A percentile compares a stretch with the other conserved stretches of the same genome.
phyloP scores from a whole-genome alignment of 2,888 invertebrate genomes.

The Brachypalpus laphriformis region DNA sequence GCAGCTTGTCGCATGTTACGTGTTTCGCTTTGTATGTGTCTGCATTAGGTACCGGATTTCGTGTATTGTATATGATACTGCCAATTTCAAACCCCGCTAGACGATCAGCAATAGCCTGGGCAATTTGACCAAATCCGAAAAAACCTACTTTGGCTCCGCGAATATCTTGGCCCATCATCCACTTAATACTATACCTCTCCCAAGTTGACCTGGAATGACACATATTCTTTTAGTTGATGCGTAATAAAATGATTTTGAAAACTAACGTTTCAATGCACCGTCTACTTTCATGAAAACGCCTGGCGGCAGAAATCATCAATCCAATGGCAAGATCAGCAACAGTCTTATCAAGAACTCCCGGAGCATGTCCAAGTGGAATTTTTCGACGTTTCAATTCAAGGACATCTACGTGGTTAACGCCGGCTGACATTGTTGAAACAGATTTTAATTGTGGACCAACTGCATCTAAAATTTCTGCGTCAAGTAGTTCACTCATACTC shows the following conservation, averaged over 20 bases:
- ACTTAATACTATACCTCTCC: constrained; percentile 88
- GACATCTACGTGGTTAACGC: constrained; percentile 92
- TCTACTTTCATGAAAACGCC: constrained; percentile 91
- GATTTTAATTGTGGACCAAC: constrained; percentile 88
- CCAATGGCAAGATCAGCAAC: constrained; percentile 93
- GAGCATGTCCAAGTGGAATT: constrained; percentile 92
- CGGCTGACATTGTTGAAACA: constrained; percentile 93
- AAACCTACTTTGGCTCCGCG: constrained; percentile 91
- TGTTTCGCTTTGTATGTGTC: constrained; percentile 84
- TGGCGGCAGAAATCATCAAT: constrained; percentile 89
- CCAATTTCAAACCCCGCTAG: constrained; percentile 89
- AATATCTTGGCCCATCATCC: constrained; percentile 91
- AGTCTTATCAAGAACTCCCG: constrained; percentile 88
- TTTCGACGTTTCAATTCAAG: constrained; percentile 87
- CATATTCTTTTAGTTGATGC: constrained; percentile 23
- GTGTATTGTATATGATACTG: constrained; percentile 89
- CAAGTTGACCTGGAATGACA: constrained; percentile 84
- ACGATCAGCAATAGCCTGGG: constrained; percentile 88
- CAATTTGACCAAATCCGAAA: constrained; percentile 91
- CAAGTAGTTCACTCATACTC: constrained; percentile 77
- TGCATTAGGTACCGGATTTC: constrained; percentile 83
- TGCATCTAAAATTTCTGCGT: constrained; percentile 80
- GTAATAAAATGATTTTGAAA: constrained; percentile 80
- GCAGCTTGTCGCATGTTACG: constrained; percentile 86
- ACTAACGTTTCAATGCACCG: constrained; percentile 84